A percentile compares a stretch with the other conserved stretches of the same genome.
Conservation (phyloP, 1,140 invertebrate genomes). For the Aphaenogaster ashmeadi region DNA sequence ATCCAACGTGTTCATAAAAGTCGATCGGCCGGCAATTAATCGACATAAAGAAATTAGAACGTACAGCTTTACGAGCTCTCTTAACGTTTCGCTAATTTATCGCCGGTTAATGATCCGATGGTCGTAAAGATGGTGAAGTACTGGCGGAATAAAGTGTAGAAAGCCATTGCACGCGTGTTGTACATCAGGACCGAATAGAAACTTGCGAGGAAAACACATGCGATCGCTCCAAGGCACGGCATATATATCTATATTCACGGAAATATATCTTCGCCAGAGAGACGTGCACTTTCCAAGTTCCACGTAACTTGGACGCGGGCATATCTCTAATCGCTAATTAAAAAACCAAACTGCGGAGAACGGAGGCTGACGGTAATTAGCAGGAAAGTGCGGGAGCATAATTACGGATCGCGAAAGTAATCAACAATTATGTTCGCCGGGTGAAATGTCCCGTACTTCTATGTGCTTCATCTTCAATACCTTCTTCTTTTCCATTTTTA, state of each 20-base stretch:
- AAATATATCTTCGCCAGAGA: slow-evolving; percentile 32
- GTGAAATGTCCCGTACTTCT: slow-evolving; percentile 56
- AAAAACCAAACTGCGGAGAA: slow-evolving; percentile 30
- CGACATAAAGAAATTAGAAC: slow-evolving; percentile 38
- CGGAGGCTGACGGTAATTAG: slow-evolving; percentile 71
- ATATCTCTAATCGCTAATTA: slow-evolving; percentile 66
- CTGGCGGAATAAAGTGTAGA: slow-evolving; percentile 59
- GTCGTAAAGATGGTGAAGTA: slow-evolving; percentile 47
- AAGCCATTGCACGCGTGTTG: slow-evolving; percentile 41
- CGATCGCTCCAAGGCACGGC: not conserved
- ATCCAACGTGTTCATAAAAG: slow-evolving; percentile 2
- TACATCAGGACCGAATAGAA: slow-evolving; percentile 29
- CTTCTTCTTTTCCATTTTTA: not conserved
- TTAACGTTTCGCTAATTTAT: slow-evolving; percentile 54
- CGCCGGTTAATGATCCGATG: slow-evolving; percentile 56
- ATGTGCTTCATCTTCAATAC: not conserved
- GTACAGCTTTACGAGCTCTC: slow-evolving; percentile 33
- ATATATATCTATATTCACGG: slow-evolving; percentile 19
- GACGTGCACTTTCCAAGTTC: slow-evolving; percentile 45
- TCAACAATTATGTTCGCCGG: slow-evolving; percentile 42
- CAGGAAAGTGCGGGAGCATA: slow-evolving; percentile 74
- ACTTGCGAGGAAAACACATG: slow-evolving; percentile 29
- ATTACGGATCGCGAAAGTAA: slow-evolving; percentile 77
- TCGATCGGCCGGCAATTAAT: slow-evolving; percentile 10
- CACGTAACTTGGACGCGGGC: slow-evolving; percentile 21